These are phyloP conservation scores for Coenonympha glycerion DNA, from an alignment of 2,888 invertebrate genomes.

Conservation along the genomic window DNA sequence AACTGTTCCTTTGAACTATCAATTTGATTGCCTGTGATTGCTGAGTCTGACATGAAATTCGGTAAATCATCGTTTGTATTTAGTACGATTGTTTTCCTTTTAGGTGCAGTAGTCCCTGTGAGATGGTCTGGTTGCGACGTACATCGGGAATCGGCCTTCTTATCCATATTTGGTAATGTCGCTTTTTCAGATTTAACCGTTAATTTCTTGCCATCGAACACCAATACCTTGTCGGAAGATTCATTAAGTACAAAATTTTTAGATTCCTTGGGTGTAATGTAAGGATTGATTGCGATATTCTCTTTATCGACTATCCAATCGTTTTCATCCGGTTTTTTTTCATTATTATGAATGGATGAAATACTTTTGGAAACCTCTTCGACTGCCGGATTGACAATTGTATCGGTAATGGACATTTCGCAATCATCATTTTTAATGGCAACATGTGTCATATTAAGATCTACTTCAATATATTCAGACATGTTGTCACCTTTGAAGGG, in stretches of 20 bases:
- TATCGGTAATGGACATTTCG: conserved; percentile 66
- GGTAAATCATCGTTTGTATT: conserved; percentile 56
- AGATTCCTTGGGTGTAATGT: conserved; percentile 44
- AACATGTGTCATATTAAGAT: conserved; percentile 52
- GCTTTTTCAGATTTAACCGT: conserved; percentile 42
- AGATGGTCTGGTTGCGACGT: conserved; percentile 29
- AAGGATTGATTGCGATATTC: conserved; percentile 59
- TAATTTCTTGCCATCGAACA: conserved; percentile 60
- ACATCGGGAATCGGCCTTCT: conserved; percentile 32
- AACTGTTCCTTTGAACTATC: not conserved
- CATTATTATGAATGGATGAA: conserved; percentile 24
- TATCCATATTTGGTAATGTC: conserved; percentile 24
- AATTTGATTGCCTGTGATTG: not conserved
- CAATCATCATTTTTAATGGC: conserved; percentile 40
- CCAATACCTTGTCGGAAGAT: conserved; percentile 49
- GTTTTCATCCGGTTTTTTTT: conserved; percentile 34
- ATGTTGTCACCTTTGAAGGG: conserved; percentile 38
- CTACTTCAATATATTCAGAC: conserved; percentile 59
- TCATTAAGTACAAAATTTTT: conserved; percentile 51
- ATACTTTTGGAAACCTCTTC: conserved; percentile 41
- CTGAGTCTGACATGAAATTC: conserved; percentile 40
- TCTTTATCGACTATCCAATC: conserved; percentile 61
- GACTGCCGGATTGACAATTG: conserved; percentile 50
- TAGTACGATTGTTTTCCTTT: conserved; percentile 51
- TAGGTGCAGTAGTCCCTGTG: conserved; percentile 29